Percentiles rank a stretch among this genome's conserved stretches.
These are phyloP conservation scores for Polymixis lichenea DNA, from an alignment of 2,888 invertebrate species.

Conservation along the genomic window DNA sequence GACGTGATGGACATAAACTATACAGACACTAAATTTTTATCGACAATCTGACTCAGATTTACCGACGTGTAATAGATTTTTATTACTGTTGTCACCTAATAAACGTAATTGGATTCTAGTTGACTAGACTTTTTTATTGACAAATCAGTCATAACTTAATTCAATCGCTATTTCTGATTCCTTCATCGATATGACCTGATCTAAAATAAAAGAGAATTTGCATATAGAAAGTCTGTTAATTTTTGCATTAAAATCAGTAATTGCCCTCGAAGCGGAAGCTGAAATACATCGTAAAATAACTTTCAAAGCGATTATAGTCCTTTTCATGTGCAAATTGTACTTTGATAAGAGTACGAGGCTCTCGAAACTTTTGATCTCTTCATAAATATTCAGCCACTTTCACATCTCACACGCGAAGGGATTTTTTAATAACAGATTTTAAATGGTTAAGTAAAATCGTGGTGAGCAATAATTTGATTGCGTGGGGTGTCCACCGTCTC, in stretches of 20 bases:
- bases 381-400: conserved; percentile 87
- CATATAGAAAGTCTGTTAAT: conserved; percentile 79
- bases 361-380: conserved; percentile 78
- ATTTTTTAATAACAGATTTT: conserved; percentile 70
- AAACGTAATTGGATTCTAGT: conserved; percentile 50
- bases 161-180: conserved; percentile 32
- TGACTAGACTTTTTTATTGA: conserved; percentile 31
- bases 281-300: conserved; percentile 78
- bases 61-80: conserved; percentile 43
- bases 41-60: conserved; percentile 29
- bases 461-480: conserved; percentile 68
- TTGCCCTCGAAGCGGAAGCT: conserved; percentile 71
- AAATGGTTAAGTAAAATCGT: conserved; percentile 70
- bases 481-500: conserved; percentile 66
- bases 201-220: conserved; percentile 74
- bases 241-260: conserved; percentile 72
- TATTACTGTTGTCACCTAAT: conserved; percentile 35
- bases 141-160: conserved; percentile 29
- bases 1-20: conserved; percentile 25
- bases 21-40: conserved; percentile 30
- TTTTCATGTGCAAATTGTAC: conserved; percentile 77
- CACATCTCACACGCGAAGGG: conserved; percentile 80
- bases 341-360: conserved; percentile 74
- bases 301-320: conserved; percentile 82
- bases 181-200: conserved; percentile 50